Base-by-base conservation (phyloP, 1,140 invertebrate genomes). In the Zaprionus nigranus region DNA sequence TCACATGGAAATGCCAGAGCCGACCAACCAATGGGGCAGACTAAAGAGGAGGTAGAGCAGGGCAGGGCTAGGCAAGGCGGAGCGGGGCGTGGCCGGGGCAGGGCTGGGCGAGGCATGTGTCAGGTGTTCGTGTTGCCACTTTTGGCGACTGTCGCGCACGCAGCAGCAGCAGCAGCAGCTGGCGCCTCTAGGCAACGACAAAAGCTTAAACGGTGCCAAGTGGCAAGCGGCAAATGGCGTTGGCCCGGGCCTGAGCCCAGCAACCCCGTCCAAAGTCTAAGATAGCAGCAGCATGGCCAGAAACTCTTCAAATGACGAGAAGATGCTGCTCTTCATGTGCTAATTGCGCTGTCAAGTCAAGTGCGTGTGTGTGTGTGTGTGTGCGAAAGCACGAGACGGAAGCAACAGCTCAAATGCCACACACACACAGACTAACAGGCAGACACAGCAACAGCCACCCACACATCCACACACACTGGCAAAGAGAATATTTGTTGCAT, bases 321-420 rank as follows among this genome's bases (percentile, higher is more conserved):
- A 88, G 81, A 81, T 85, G 85, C 81, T 88, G 84, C 85, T 46
- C 40, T 90, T 88, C 81, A 90, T 88, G 85, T 88, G 85, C 85
- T 88, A 88, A 88, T 88, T 90, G 85, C 85, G 81, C 81, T 88
- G 85, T 90, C 85, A 85, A 90, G 78, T 88, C 72, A 88, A 87
- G 79, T 79, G 46, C n/a, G 63, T 26, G 30, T 63, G 77, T 77
- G 62, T 57, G 63, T 61, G 56, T 40, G 51, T 67, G 20, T 49
- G 30, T 58, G 53, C 51, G 40, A 26, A 51, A 59, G 57, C 40
- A 28, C 24, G 36, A 53, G 43, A 34, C 46, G 81, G 81, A 84
- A 84, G 81, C 81, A 84, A 84, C 81, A 84, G 78, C 82, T 84
- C 78, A 84, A 84, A 84, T 72, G 78, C 74, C 82, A 59, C 38